Base-by-base conservation (phyloP, 2,113 vertebrate species). In the Spilogale gracilis region DNA sequence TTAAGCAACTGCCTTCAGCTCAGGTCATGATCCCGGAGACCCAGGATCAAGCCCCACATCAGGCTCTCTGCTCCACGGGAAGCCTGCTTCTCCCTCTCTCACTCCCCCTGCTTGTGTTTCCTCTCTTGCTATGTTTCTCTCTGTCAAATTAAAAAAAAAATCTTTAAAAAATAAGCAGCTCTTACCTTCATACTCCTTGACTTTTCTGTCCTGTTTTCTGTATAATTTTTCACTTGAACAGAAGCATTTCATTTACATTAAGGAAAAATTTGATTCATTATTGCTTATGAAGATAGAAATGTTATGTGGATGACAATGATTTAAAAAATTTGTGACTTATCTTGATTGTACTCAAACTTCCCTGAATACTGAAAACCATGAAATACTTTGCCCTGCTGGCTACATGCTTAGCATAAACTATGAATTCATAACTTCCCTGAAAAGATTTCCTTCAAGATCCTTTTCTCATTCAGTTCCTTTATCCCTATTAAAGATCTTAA, bases 321-420 rank as follows among this genome's bases (percentile, higher is more conserved):
- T 97, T 38, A 50, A 96, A 94, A 90, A 91, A 71, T 63, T 91
- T 56, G 87, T 94, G 45, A 96, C 88, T 96, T 97, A 95, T 52
- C 78, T 76, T 71, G 78, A 80, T 96, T 97, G 61, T 93, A 83
- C 67, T 85, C 60, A 89, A 9, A 69, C 63, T 83, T 21, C 43
- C n/a, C 23, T 54, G 16, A 52, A 79, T 90, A 80, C 27, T 56
- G 38, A 97, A 91, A 85, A 82, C 78, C 74, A 65, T 86, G 45
- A 65, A 81, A 92, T 67, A 50, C 45, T 91, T 56, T 50, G 60
- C 60, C n/a, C 20, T 85, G 50, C 63, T 56, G 54, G 54, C n/a
- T 92, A 38, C 74, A 38, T 85, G 67, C 32, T 78, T 87, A 94
- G 80, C 74, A 88, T 91, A 79, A 58, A 48, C 25, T 71, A 50